Evolutionary conservation across 2,888 invertebrate species (phyloP).

Genomic region (Torymus aiolomorphi): DNA sequence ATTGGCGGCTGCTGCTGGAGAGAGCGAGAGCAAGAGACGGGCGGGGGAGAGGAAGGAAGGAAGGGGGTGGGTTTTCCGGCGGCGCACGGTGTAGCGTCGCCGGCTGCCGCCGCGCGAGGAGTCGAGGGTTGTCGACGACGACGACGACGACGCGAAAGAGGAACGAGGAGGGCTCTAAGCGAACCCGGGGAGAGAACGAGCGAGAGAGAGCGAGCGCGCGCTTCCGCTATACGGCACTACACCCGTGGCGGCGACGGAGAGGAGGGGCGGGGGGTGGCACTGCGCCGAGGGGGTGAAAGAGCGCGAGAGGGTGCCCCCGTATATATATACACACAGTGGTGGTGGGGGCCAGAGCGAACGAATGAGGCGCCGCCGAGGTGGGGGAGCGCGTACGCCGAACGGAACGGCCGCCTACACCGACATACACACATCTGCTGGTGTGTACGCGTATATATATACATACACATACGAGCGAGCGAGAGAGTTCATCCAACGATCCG

Average conservation of each 20-base stretch:
- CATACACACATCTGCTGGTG: neutral
- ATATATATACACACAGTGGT: neutral
- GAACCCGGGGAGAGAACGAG: neutral
- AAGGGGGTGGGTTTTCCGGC: slow-evolving; percentile 41
- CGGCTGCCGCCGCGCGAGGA: slow-evolving; percentile 25
- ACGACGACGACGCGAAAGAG: slow-evolving; percentile 38
- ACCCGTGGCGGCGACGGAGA: slow-evolving; percentile 62
- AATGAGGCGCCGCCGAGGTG: neutral
- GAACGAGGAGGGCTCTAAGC: slow-evolving; percentile 16
- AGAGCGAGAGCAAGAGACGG: neutral
- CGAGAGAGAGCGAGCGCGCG: neutral
- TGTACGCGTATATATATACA: neutral
- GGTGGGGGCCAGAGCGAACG: neutral
- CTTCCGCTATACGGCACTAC: neutral
- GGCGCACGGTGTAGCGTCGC: slow-evolving; percentile 41
- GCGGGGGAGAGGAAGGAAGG: slow-evolving; percentile 27
- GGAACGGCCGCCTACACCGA: slow-evolving; percentile 66
- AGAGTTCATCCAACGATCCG: slow-evolving; percentile 73
- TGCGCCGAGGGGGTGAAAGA: slow-evolving; percentile 4
- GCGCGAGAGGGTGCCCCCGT: neutral
- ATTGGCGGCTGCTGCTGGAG: neutral
- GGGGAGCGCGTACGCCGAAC: slow-evolving; percentile 72
- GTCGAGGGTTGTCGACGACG: slow-evolving; percentile 48
- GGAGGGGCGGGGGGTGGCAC: slow-evolving; percentile 67
- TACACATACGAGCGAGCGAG: slow-evolving; percentile 1